Evolutionary conservation across 1,140 invertebrate species (phyloP), one percentile per base, ranked within the genome.

Genomic region (Manduca sexta): DNA sequence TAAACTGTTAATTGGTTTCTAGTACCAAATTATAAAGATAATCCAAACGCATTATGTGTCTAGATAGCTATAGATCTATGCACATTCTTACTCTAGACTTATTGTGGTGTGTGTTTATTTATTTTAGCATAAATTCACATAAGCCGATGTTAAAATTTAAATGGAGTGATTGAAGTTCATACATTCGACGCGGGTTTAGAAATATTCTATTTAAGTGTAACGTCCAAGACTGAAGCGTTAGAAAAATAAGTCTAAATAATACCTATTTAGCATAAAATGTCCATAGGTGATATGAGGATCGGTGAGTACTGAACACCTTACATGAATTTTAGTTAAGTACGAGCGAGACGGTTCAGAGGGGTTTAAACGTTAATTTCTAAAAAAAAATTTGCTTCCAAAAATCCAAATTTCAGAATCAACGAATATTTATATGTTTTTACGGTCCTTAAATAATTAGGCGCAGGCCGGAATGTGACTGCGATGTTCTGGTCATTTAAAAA

Each of bases 161-260:
- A 42, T 50, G 55, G 54, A 60, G 60, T 61, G 52, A 57, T 56
- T 44, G 37, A 30, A 34, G 39, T 55, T 34, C 13, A 56, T 60
- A 64, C 60, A 74, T 83, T 76, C 79, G 71, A 85, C 82, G 82
- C 82, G 82, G 82, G 82, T 83, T 79, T 81, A 80, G 74, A 71
- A 80, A 64, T 83, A 82, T 82, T 82, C 74, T 84, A 81, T 80
- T 76, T 84, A 84, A 83, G 78, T 76, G 77, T 78, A 82, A 83
- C 82, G 79, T 79, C 76, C 76, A 85, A 85, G 82, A 85, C 82
- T 85, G 82, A 85, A 83, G 76, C 76, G 81, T 75, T 81, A 84
- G 77, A 74, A 78, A 60, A 77, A 66, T 83, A 82, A 84, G 78
- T 76, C 69, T 79, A 79, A 77, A 65, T 82, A 78, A 84, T 77